phyloP scores from a whole-genome alignment of 2,113 vertebrate genomes.

The Tursiops truncatus region DNA sequence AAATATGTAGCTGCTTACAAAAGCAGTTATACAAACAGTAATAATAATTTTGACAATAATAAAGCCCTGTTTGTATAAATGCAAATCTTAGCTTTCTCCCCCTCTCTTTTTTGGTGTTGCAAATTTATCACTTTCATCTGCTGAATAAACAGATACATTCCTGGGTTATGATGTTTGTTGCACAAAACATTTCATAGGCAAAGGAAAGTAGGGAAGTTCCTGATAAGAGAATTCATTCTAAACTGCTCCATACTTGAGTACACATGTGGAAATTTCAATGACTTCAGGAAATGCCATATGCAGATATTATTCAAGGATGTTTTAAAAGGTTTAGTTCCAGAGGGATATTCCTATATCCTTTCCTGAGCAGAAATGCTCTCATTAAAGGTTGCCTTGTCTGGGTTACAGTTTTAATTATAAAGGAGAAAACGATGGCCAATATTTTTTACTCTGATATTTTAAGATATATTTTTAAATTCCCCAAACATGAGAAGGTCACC shows the following conservation, averaged over 20 bases:
- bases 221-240: conserved; percentile 54
- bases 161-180: conserved; percentile 28
- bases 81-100: neutral
- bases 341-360: neutral
- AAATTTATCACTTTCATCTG: conserved; percentile 67
- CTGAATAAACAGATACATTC: conserved; percentile 69
- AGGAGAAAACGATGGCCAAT: neutral
- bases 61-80: conserved; percentile 38
- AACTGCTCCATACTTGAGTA: conserved; percentile 20
- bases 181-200: conserved; percentile 29
- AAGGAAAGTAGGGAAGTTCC: conserved; percentile 1
- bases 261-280: conserved; percentile 57
- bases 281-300: conserved; percentile 47
- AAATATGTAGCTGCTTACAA: neutral
- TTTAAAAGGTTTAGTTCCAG: conserved; percentile 33
- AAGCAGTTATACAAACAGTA: neutral
- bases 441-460: neutral
- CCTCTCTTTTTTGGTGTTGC: neutral
- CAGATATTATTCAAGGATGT: conserved; percentile 43
- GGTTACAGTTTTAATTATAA: conserved; percentile 20
- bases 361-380: neutral
- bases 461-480: conserved; percentile 49
- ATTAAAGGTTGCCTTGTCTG: neutral
- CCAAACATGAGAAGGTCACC: conserved; percentile 43
- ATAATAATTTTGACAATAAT: conserved; percentile 35